Base-by-base conservation (phyloP, 2,797 vertebrate genomes). In the Chromobotia macracanthus region DNA sequence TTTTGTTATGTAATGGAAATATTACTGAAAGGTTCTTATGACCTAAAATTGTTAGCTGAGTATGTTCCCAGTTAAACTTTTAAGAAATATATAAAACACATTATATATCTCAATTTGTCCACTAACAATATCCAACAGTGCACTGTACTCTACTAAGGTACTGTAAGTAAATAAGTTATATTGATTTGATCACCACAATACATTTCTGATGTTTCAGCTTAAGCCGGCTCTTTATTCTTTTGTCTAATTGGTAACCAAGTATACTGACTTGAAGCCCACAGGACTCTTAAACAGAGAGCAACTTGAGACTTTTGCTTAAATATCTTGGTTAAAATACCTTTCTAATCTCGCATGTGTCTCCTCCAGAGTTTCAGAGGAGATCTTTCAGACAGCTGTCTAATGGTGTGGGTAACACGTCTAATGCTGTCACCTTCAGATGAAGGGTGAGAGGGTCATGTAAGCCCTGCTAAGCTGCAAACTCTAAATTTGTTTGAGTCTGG, bases 401-500 rank as follows among this genome's bases (percentile, higher is more conserved):
- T 85, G 83, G 79, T 86, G 91, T 90, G 90, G 89, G 91, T 93
- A 91, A 91, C 86, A 72, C 75, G 86, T 83, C 74, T 78, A 67
- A 56, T 85, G 87, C 90, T 91, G 92, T 93, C 91, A 88, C 81
- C 87, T 86, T 70, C 83, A 80, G 66, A 79, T 80, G 86, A 91
- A 88, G 87, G 88, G 90, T 89, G 89, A 89, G 87, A 83, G 48
- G 80, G 79, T 75, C 85, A 87, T 86, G 86, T 81, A 80, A 87
- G 85, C 74, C 80, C 81, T 80, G 84, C 87, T 89, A 80, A 91
- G 86, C 87, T 82, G 76, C 84, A 80, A 86, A 91, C 90, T 92
- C 89, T 86, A 88, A 87, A 89, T 91, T 89, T 90, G 87, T 92
- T 89, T 87, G 85, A 88, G 87, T 77, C 87, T 87, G 86, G 84